phyloP scores from a whole-genome alignment of 2,113 vertebrate species.

The Mesitornis unicolor region DNA sequence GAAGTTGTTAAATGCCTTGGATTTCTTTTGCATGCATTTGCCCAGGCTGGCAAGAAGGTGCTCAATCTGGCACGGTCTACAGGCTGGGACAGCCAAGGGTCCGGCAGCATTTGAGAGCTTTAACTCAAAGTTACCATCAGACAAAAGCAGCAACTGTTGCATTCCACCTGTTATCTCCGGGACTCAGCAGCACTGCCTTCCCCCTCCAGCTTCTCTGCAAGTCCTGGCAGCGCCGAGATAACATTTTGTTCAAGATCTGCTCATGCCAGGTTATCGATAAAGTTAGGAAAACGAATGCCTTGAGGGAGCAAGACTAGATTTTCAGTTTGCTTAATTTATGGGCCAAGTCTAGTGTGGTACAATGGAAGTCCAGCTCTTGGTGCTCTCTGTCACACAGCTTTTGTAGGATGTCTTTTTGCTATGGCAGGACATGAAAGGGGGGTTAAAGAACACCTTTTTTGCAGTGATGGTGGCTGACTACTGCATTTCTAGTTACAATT shows the following conservation, averaged over 20 bases:
- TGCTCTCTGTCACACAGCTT: neutral
- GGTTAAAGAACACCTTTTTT: neutral
- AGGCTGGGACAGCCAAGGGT: neutral
- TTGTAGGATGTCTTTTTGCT: neutral
- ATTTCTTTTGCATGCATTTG: neutral
- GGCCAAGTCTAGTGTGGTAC: neutral
- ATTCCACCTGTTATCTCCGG: slow-evolving; percentile 45
- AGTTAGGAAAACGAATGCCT: neutral
- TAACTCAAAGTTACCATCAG: neutral
- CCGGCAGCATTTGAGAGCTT: neutral
- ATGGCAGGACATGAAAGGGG: neutral
- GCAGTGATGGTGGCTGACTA: neutral
- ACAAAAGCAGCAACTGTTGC: neutral
- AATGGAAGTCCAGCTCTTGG: neutral
- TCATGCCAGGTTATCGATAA: neutral
- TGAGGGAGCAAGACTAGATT: neutral
- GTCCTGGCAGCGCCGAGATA: neutral
- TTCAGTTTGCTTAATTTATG: neutral
- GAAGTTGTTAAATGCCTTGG: neutral
- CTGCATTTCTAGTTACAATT: slow-evolving; percentile 30
- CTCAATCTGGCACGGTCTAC: neutral
- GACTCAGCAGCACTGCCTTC: neutral
- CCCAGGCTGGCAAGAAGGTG: neutral
- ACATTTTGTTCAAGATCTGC: neutral
- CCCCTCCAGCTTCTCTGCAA: slow-evolving; percentile 7